Conservation (phyloP, 1,140 invertebrate species). For the Chrysomallon squamiferum region DNA sequence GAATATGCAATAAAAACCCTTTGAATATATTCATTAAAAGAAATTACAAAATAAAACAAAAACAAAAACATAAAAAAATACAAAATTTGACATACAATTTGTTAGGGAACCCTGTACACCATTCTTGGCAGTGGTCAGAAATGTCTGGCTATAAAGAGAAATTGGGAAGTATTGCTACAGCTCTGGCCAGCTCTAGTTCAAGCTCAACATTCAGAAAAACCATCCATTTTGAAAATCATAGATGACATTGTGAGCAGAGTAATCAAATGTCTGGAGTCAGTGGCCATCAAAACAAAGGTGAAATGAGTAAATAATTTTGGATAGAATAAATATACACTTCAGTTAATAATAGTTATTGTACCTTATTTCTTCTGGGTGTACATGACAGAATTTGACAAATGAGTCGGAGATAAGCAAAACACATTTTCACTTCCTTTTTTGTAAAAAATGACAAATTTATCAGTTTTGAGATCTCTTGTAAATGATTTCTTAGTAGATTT, state of each 20-base stretch:
- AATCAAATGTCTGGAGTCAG: constrained; percentile 65
- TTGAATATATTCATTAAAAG: too few species aligned
- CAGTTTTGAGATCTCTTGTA: too few species aligned
- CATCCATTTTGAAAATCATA: constrained; percentile 78
- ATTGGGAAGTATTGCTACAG: constrained; percentile 75
- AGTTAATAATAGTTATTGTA: not conserved
- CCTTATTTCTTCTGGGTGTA: not conserved
- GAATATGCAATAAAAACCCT: too few species aligned
- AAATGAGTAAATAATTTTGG: too few species aligned
- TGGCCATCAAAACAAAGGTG: constrained; percentile 63
- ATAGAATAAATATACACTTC: not conserved
- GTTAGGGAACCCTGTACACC: constrained; percentile 78
- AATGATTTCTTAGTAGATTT: too few species aligned
- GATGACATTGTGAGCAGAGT: constrained; percentile 68
- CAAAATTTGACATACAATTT: too few species aligned
- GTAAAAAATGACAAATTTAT: too few species aligned
- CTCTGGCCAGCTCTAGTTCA: constrained; percentile 77
- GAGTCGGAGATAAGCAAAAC: too few species aligned
- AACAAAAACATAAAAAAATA: too few species aligned
- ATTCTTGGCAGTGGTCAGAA: constrained; percentile 72
- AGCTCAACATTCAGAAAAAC: constrained; percentile 80
- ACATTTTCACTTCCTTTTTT: too few species aligned
- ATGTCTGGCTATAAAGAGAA: constrained; percentile 73
- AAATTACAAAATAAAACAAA: too few species aligned
- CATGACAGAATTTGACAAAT: not conserved